These are phyloP conservation scores for Burhinus bistriatus DNA, from an alignment of 2,113 vertebrate species.

Conservation along the genomic window DNA sequence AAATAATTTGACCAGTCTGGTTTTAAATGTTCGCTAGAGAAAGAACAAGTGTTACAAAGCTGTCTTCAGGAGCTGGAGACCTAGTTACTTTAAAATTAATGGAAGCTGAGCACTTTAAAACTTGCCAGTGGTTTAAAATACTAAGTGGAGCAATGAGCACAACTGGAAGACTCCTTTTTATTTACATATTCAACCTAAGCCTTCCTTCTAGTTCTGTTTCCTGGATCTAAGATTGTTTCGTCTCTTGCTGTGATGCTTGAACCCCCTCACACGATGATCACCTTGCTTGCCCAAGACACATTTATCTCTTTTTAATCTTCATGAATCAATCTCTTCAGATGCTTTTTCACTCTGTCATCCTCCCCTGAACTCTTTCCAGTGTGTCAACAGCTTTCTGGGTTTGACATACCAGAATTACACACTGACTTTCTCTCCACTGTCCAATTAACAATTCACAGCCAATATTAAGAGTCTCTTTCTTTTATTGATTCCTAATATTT, in stretches of 20 bases:
- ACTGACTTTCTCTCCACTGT: neutral
- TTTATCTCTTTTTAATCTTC: neutral
- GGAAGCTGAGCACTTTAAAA: neutral
- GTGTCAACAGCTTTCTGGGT: neutral
- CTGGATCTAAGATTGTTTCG: neutral
- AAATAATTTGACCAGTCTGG: neutral
- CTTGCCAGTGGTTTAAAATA: neutral
- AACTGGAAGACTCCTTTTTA: neutral
- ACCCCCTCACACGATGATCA: rapidly evolving
- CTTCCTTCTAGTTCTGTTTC: neutral
- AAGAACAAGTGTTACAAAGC: neutral
- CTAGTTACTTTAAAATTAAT: neutral
- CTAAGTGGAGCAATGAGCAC: neutral
- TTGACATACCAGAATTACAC: neutral
- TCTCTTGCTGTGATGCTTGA: neutral
- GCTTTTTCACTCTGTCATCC: neutral
- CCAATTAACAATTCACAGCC: neutral
- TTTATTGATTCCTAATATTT: neutral
- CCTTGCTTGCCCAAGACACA: neutral
- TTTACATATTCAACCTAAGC: neutral
- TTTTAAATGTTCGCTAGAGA: neutral
- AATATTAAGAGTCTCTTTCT: neutral
- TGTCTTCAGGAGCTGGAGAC: neutral
- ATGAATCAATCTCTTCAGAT: neutral
- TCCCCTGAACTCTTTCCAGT: neutral